Evolutionary conservation across 2,797 vertebrate genomes (phyloP).

Genomic region (Forpus xanthops): DNA sequence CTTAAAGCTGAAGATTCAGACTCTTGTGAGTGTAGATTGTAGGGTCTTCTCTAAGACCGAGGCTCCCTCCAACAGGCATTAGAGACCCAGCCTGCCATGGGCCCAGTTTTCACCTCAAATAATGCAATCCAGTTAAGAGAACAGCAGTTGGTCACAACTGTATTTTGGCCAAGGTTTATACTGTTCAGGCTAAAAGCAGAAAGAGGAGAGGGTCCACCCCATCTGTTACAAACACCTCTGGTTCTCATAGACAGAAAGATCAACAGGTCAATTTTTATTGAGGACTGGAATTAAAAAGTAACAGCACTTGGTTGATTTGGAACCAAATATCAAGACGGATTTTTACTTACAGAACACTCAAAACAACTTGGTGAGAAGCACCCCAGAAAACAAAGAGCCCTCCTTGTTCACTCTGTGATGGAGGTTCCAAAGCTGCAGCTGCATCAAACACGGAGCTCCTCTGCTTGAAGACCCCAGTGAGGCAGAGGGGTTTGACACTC

Average conservation of each 20-base stretch:
- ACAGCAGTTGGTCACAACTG: background rate
- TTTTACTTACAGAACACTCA: background rate
- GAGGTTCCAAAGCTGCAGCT: background rate
- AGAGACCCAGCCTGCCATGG: background rate
- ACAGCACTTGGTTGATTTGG: conserved; percentile 39
- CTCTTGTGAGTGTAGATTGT: background rate
- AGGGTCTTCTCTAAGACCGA: background rate
- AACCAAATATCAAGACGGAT: conserved; percentile 6
- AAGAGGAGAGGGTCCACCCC: background rate
- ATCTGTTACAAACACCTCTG: background rate
- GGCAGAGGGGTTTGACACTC: background rate
- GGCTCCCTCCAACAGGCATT: background rate
- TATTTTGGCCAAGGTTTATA: background rate
- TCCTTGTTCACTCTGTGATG: background rate
- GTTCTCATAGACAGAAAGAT: background rate
- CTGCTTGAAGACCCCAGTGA: background rate
- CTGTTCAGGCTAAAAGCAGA: background rate
- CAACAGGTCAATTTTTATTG: conserved; percentile 41
- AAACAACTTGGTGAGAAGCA: background rate
- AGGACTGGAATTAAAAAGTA: conserved; percentile 43
- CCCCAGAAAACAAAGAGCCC: background rate
- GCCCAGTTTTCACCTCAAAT: background rate
- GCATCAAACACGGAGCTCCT: background rate
- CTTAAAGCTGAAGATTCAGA: background rate
- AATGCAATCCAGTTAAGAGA: background rate